Conservation (phyloP, 1,140 invertebrate species). For the Calephelis virginiensis region DNA sequence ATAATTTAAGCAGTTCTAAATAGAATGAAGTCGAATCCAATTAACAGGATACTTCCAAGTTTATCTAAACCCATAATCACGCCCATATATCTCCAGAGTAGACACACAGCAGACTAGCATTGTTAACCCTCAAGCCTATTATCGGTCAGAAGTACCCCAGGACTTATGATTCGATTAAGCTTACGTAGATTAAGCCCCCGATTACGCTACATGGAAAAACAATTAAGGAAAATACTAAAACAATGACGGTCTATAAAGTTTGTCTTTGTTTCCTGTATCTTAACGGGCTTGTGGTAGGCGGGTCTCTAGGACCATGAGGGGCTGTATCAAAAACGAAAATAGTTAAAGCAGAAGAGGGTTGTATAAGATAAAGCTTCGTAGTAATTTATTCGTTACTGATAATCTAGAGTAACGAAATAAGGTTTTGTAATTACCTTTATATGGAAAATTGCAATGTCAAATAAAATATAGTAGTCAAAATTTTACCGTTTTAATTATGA, state of each 20-base stretch:
- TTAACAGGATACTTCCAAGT: conserved; percentile 49
- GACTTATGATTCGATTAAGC: conserved; percentile 69
- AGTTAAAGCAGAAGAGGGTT: conserved; percentile 58
- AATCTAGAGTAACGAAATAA: conserved; percentile 52
- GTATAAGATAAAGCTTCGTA: conserved; percentile 45
- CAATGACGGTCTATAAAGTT: conserved; percentile 70
- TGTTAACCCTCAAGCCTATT: conserved; percentile 49
- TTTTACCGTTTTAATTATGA: too few relatives aligned
- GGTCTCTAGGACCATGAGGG: conserved; percentile 44
- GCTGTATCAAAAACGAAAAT: conserved; percentile 35
- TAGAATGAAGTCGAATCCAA: conserved; percentile 37
- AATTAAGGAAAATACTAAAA: conserved; percentile 70
- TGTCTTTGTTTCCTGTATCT: conserved; percentile 68
- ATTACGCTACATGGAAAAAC: conserved; percentile 73
- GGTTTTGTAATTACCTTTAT: conserved; percentile 2
- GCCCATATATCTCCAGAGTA: conserved; percentile 48
- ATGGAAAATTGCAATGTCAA: background rate
- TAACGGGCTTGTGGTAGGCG: conserved; percentile 62
- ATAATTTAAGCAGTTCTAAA: conserved; percentile 8
- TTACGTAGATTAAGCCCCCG: conserved; percentile 55
- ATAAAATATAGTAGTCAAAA: too few relatives aligned
- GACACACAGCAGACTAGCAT: conserved; percentile 48
- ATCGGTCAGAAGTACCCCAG: conserved; percentile 48
- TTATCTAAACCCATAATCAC: conserved; percentile 48
- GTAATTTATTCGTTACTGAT: conserved; percentile 72